Evolutionary conservation across 2,888 invertebrate genomes (phyloP).

Genomic region (Orthonevra nobilis): DNA sequence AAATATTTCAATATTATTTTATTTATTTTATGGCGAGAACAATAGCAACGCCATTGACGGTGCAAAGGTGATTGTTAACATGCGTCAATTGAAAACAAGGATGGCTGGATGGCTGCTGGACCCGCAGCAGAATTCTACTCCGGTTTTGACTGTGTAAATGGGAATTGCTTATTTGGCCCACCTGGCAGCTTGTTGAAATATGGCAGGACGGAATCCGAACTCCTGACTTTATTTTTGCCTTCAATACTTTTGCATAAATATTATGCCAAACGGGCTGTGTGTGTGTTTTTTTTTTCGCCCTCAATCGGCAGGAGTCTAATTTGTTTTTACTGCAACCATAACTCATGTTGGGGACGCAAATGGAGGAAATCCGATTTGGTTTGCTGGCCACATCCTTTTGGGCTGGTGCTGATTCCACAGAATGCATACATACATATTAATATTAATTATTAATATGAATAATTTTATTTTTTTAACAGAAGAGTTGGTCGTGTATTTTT

Average conservation of each 20-base stretch:
- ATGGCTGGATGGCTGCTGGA: neutral
- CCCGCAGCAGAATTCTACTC: neutral
- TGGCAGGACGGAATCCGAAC: conserved; percentile 40
- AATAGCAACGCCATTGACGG: neutral
- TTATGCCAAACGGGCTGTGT: conserved; percentile 19
- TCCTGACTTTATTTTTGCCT: conserved; percentile 16
- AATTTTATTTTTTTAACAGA: conserved; percentile 10
- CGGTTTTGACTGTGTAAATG: conserved; percentile 37
- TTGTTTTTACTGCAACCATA: conserved; percentile 48
- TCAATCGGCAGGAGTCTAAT: conserved; percentile 10
- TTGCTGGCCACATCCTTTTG: conserved; percentile 72
- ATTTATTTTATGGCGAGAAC: conserved; percentile 31
- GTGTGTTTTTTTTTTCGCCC: conserved; percentile 23
- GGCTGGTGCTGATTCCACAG: too few species aligned
- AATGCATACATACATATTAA: too few species aligned
- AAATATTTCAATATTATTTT: conserved; percentile 67
- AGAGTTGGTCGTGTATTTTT: conserved; percentile 13
- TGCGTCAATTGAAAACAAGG: conserved; percentile 22
- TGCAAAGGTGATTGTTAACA: conserved; percentile 35
- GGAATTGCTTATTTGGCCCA: conserved; percentile 39
- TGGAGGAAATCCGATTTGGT: conserved; percentile 68
- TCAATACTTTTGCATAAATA: conserved; percentile 41
- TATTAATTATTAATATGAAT: too few species aligned
- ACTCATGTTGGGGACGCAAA: conserved; percentile 41
- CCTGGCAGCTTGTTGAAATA: conserved; percentile 54